phyloP scores from a whole-genome alignment of 2,113 vertebrate genomes.

The Sebastes fasciatus region DNA sequence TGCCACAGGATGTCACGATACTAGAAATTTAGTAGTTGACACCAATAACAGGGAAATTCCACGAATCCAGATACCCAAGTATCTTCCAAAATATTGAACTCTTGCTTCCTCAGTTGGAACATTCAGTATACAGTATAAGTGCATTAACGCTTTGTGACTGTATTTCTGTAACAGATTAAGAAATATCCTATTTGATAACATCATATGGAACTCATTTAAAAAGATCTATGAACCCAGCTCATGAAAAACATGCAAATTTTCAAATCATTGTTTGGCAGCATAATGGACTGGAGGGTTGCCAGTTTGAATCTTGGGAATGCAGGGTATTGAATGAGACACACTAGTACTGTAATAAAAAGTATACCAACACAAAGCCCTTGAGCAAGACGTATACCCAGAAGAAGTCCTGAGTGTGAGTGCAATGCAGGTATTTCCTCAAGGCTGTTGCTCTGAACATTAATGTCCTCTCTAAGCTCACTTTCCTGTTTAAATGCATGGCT shows the following conservation, averaged over 20 bases:
- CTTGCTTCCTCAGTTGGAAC: background rate
- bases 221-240: background rate
- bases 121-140: background rate
- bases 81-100: background rate
- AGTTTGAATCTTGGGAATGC: conserved; percentile 29
- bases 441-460: conserved; percentile 5
- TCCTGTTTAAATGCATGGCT: conserved; percentile 19
- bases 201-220: conserved; percentile 30
- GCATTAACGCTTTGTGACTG: background rate
- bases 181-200: conserved; percentile 2
- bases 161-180: background rate
- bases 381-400: conserved; percentile 18
- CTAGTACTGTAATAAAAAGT: conserved; percentile 1
- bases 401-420: background rate
- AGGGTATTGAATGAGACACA: conserved; percentile 23
- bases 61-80: too few relatives aligned
- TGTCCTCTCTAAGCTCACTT: conserved; percentile 11
- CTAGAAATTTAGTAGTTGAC: background rate
- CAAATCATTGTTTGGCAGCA: conserved; percentile 44
- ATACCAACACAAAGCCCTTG: conserved; percentile 11
- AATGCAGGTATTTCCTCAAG: conserved; percentile 22
- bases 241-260: conserved; percentile 46
- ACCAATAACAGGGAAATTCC: too few relatives aligned
- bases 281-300: conserved; percentile 50
- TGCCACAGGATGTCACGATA: background rate